Evolutionary conservation across 2,113 vertebrate genomes (phyloP).

Genomic region (Serilophus lunatus): DNA sequence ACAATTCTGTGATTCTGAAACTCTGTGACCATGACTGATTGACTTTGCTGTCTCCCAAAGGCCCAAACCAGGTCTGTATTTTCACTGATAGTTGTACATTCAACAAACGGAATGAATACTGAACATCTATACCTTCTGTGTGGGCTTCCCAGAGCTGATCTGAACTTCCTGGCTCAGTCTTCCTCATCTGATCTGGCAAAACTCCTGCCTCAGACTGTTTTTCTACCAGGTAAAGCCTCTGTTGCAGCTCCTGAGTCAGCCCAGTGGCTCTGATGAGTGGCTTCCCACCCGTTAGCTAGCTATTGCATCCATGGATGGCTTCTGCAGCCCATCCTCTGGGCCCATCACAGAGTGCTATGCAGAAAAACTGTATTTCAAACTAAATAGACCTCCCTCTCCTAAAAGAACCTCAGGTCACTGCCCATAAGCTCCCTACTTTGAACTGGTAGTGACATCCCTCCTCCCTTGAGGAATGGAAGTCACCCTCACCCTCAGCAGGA

Average conservation of each 20-base stretch:
- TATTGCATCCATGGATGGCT: background rate
- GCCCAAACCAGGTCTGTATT: background rate
- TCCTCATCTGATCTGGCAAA: background rate
- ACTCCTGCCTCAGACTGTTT: background rate
- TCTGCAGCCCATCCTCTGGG: background rate
- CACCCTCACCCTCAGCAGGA: background rate
- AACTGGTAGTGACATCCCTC: background rate
- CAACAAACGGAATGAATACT: background rate
- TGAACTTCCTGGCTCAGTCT: background rate
- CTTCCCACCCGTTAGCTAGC: background rate
- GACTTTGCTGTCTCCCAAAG: background rate
- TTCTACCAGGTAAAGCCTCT: background rate
- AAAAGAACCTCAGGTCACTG: background rate
- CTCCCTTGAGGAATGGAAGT: background rate
- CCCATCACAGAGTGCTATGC: background rate
- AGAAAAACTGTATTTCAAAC: background rate
- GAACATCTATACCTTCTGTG: accelerated
- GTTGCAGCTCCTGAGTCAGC: background rate
- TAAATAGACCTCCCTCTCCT: background rate
- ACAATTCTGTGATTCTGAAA: background rate
- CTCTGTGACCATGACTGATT: background rate
- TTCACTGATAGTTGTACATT: background rate
- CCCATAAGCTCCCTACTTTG: background rate
- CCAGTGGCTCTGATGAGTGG: accelerated
- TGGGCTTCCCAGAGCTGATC: background rate